Evolutionary conservation across 2,113 vertebrate species (phyloP).

Genomic region (Hyla sarda): DNA sequence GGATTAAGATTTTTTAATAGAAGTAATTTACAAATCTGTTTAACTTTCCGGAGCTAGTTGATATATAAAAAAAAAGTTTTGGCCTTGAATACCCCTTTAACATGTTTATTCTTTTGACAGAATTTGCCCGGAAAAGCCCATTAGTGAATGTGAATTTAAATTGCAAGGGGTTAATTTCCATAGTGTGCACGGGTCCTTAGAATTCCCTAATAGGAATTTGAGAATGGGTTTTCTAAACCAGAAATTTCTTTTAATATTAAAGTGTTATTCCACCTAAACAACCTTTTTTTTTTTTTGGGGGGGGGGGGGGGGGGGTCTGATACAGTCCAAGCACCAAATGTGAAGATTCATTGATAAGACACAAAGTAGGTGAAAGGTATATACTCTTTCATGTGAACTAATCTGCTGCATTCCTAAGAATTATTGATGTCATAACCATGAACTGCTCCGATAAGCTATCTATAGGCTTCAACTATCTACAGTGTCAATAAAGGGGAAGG

Average conservation of each 20-base stretch:
- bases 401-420: conserved; percentile 22
- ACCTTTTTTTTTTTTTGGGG: neutral
- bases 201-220: no score
- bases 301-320: no score
- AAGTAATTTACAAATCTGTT: no score
- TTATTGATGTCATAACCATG: conserved; percentile 33
- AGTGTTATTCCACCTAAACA: neutral
- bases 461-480: neutral
- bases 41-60: no score
- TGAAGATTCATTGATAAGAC: neutral
- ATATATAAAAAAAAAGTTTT: no score
- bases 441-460: conserved; percentile 32
- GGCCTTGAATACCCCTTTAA: no score
- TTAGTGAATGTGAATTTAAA: no score
- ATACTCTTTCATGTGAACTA: neutral
- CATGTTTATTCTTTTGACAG: no score
- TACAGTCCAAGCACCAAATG: neutral
- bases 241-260: neutral
- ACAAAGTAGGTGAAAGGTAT: conserved; percentile 47
- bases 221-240: neutral
- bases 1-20: no score
- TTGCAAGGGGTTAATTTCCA: no score
- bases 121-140: no score
- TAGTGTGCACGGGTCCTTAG: no score
- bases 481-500: neutral